phyloP scores from a whole-genome alignment of 1,140 invertebrate species.

The Aleiodes sp. region DNA sequence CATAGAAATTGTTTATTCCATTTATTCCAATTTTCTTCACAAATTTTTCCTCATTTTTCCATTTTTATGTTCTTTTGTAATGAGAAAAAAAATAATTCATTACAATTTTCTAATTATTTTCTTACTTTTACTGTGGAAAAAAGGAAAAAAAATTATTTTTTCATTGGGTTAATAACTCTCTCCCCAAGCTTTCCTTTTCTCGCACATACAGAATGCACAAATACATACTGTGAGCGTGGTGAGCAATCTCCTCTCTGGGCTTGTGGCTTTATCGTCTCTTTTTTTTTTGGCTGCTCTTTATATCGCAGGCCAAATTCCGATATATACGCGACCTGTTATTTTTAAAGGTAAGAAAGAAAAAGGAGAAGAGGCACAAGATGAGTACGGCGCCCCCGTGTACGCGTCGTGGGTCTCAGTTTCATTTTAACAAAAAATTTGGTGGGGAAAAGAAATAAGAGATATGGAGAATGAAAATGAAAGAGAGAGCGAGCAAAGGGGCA shows the following conservation, averaged over 20 bases:
- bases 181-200: background rate
- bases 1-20: no score
- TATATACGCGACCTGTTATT: slow-evolving; percentile 21
- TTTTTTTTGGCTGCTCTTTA: slow-evolving; percentile 16
- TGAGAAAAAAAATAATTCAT: background rate
- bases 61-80: background rate
- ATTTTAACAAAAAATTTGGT: background rate
- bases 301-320: slow-evolving; percentile 28
- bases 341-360: background rate
- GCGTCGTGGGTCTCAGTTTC: background rate
- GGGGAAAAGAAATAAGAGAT: background rate
- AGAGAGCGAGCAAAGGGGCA: background rate
- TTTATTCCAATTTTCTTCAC: no score
- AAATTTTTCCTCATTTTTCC: no score
- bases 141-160: slow-evolving; percentile 26
- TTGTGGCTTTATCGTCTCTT: slow-evolving; percentile 18
- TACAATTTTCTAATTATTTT: slow-evolving; percentile 5
- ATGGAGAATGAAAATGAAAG: background rate
- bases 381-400: slow-evolving; percentile 8
- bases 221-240: background rate
- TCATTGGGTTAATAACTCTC: slow-evolving; percentile 25
- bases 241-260: slow-evolving; percentile 14
- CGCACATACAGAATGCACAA: background rate
- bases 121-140: background rate
- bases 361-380: background rate